These are phyloP conservation scores for Caenorhabditis afra DNA, from an alignment of 2,888 invertebrate genomes.

Conservation along the genomic window DNA sequence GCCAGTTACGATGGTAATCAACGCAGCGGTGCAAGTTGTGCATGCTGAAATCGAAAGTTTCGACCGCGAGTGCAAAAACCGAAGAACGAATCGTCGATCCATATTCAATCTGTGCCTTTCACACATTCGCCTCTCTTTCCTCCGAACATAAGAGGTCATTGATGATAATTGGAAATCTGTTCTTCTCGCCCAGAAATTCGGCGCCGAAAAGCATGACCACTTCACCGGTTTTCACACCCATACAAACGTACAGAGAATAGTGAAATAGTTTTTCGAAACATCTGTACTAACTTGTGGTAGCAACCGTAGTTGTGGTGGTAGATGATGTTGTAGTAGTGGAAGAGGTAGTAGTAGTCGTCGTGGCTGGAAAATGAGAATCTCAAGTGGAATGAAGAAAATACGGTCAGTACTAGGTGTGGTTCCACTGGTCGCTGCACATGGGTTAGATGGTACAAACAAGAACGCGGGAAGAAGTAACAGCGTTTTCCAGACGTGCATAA, in stretches of 20 bases:
- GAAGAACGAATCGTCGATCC: slow-evolving; percentile 5
- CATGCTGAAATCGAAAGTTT: slow-evolving; percentile 26
- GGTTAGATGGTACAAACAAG: slow-evolving; percentile 20
- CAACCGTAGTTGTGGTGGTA: slow-evolving; percentile 18
- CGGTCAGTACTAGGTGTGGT: slow-evolving; percentile 19
- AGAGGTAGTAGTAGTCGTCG: neutral
- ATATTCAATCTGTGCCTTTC: slow-evolving; percentile 3
- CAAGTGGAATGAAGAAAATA: too few relatives aligned
- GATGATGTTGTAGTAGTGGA: neutral
- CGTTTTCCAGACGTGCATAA: slow-evolving; percentile 2
- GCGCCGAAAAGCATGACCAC: slow-evolving; percentile 5
- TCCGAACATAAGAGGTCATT: slow-evolving; percentile 13
- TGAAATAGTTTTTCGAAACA: neutral
- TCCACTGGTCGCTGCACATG: slow-evolving; percentile 33
- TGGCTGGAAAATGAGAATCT: neutral
- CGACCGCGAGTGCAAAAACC: neutral
- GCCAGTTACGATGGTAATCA: slow-evolving; percentile 24
- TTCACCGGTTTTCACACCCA: neutral
- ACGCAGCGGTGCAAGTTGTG: slow-evolving; percentile 4
- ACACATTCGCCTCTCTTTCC: neutral
- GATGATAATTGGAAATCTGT: slow-evolving; percentile 7
- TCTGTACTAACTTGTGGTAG: slow-evolving; percentile 10
- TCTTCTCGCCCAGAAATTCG: slow-evolving; percentile 1
- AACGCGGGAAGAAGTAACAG: neutral
- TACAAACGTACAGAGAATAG: neutral